Percentiles rank a stretch among this genome's conserved stretches.
These are phyloP conservation scores for roundworm (Caenorhabditis elegans) DNA, from an alignment of 1,140 invertebrate species.

Conservation along the genomic window DNA sequence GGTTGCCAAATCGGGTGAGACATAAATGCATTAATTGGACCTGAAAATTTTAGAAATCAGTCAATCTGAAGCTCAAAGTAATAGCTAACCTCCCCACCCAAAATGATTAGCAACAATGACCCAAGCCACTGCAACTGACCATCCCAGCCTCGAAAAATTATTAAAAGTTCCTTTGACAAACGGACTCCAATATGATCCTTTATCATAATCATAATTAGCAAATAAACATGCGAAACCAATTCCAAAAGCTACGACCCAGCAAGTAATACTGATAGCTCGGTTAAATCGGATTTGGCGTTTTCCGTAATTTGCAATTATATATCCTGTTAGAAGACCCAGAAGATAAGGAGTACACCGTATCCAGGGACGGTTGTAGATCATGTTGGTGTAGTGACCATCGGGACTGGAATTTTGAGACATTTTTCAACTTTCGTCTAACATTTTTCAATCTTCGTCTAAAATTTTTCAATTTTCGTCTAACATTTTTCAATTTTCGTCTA, in stretches of 20 bases:
- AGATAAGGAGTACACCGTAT: background rate
- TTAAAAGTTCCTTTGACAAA: background rate
- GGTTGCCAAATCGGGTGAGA: slow-evolving; percentile 45
- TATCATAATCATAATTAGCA: background rate
- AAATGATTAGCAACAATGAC: background rate
- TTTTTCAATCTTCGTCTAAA: too few species aligned
- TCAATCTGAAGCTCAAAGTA: too few species aligned
- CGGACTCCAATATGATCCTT: background rate
- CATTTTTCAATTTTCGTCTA: too few species aligned
- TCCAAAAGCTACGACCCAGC: background rate
- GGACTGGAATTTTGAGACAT: background rate
- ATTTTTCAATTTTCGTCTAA: too few species aligned
- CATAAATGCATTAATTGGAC: slow-evolving; percentile 40
- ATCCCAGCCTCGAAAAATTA: background rate
- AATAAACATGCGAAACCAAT: background rate
- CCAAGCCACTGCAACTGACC: background rate
- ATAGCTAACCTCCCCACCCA: background rate
- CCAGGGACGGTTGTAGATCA: background rate
- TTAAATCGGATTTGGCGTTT: background rate
- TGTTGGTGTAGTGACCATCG: background rate
- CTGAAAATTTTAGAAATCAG: too few species aligned
- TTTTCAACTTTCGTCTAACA: background rate
- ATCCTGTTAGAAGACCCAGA: background rate
- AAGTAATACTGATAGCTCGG: background rate
- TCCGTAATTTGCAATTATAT: background rate